Percentiles rank a stretch among this genome's conserved stretches.
Conservation (phyloP, 2,888 invertebrate species). For the Emmelina monodactyla region DNA sequence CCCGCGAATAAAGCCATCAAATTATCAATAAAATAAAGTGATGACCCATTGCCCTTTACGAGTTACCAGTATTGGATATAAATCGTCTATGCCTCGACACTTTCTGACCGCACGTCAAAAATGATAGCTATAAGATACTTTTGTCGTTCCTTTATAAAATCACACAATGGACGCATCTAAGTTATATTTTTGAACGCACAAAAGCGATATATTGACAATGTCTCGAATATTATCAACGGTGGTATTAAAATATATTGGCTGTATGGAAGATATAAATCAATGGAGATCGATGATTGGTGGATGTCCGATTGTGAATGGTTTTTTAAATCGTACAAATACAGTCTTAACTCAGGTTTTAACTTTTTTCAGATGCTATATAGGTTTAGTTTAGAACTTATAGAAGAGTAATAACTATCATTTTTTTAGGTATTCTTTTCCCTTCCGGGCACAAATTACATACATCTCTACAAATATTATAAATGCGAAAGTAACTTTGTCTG, state of each 20-base stretch:
- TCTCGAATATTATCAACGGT: constrained; percentile 37
- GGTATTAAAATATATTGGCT: constrained; percentile 54
- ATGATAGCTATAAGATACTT: constrained; percentile 53
- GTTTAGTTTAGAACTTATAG: too few species aligned
- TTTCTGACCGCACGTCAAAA: constrained; percentile 61
- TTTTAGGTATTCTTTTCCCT: too few species aligned
- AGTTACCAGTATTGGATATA: constrained; percentile 30
- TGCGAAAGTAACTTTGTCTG: too few species aligned
- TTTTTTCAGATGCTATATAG: too few species aligned
- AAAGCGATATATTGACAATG: constrained; percentile 60
- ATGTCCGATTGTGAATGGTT: neutral
- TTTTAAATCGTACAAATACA: neutral
- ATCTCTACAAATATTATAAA: too few species aligned
- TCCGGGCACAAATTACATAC: too few species aligned
- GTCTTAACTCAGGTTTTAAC: neutral
- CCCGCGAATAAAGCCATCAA: too few species aligned
- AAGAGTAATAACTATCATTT: too few species aligned
- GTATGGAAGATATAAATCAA: constrained; percentile 51
- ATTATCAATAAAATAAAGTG: too few species aligned
- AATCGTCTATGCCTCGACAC: constrained; percentile 60
- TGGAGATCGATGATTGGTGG: constrained; percentile 29
- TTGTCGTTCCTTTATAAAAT: constrained; percentile 27
- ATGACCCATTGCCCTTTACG: constrained; percentile 27
- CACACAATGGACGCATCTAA: constrained; percentile 54
- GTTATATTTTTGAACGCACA: constrained; percentile 62